A percentile compares a stretch with the other conserved stretches of the same genome.
These are phyloP conservation scores for Megalurothrips usitatus DNA, from an alignment of 2,888 invertebrate species.

Conservation along the genomic window DNA sequence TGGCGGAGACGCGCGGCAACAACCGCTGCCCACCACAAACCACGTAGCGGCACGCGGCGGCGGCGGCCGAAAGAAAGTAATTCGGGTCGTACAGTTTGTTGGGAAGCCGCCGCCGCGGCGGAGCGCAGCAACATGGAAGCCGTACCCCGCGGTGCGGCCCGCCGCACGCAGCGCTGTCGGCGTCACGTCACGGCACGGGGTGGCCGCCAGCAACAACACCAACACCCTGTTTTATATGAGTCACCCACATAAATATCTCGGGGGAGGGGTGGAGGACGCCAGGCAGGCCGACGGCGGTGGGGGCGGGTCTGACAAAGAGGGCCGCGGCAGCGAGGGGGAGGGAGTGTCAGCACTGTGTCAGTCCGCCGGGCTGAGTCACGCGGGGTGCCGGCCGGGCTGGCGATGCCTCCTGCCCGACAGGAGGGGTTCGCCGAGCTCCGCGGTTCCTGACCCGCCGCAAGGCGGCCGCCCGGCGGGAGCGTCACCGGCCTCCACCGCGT, in stretches of 20 bases:
- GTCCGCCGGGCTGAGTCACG: slow-evolving; percentile 2
- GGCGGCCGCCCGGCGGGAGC: no score
- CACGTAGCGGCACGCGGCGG: no score
- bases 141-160: background rate
- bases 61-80: no score
- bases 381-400: background rate
- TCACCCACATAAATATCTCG: slow-evolving; percentile 16
- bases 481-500: no score
- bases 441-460: no score
- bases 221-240: slow-evolving; percentile 17
- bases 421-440: background rate
- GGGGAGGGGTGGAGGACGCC: background rate
- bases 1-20: no score
- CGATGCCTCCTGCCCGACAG: background rate
- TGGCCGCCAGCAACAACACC: background rate
- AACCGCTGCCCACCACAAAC: no score
- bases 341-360: slow-evolving; percentile 19
- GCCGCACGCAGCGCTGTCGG: background rate
- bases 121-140: no score
- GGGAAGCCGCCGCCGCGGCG: no score
- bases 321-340: background rate
- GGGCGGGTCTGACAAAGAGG: background rate
- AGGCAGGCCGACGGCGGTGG: background rate
- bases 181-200: background rate
- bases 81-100: no score